Percentiles rank a stretch among this genome's conserved stretches.
phyloP scores from a whole-genome alignment of 2,888 invertebrate species.

The Athetis lepigone region DNA sequence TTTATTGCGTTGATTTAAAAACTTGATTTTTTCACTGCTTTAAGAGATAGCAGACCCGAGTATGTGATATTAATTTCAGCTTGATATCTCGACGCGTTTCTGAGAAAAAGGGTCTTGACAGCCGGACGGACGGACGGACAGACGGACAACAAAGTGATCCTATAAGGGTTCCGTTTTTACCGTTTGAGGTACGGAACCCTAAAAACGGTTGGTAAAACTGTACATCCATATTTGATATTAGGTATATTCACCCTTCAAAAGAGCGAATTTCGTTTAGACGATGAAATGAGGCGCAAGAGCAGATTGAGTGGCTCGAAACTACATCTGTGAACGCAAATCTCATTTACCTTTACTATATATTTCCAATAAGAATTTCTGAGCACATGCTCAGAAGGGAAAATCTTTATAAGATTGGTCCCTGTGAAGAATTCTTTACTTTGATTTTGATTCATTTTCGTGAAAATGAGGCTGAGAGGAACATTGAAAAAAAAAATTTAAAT shows the following conservation, averaged over 20 bases:
- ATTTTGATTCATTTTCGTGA: not conserved
- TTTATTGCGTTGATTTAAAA: no score
- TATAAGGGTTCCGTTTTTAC: no score
- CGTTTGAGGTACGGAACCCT: no score
- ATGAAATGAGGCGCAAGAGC: slow-evolving; percentile 73
- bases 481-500: not conserved
- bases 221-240: slow-evolving; percentile 14
- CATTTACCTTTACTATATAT: slow-evolving; percentile 74
- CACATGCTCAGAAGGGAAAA: slow-evolving; percentile 16
- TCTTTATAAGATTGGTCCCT: slow-evolving; percentile 6
- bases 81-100: no score
- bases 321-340: slow-evolving; percentile 77
- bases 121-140: no score
- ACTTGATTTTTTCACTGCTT: no score
- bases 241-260: slow-evolving; percentile 48
- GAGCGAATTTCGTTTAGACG: slow-evolving; percentile 76
- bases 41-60: no score
- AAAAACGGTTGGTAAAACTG: not conserved
- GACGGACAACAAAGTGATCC: no score
- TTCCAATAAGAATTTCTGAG: slow-evolving; percentile 66
- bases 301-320: slow-evolving; percentile 72
- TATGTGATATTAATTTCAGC: no score
- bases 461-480: not conserved
- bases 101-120: no score
- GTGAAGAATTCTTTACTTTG: slow-evolving; percentile 8